Conservation (phyloP, 2,113 vertebrate genomes). For the Chiloscyllium plagiosum region DNA sequence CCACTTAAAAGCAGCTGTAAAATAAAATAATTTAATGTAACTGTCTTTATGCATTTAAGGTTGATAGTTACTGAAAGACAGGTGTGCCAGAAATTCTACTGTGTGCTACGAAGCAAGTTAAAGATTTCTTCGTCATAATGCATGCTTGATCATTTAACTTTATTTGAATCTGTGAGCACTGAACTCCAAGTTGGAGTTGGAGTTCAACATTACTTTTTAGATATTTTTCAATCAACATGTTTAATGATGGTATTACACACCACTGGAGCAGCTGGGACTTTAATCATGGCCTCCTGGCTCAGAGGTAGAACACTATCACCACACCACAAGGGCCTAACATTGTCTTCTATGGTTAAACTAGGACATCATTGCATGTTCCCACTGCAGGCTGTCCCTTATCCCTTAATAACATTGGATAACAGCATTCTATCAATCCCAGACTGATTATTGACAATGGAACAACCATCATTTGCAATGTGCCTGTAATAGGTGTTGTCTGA, state of each 20-base stretch:
- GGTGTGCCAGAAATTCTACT: background rate
- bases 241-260: too few species aligned
- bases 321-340: too few species aligned
- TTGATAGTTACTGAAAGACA: background rate
- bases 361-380: too few species aligned
- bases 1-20: background rate
- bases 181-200: background rate
- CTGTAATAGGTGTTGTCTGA: background rate
- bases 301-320: too few species aligned
- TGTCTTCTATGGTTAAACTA: too few species aligned
- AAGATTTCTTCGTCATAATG: background rate
- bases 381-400: background rate
- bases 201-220: too few species aligned
- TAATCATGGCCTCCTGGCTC: too few species aligned
- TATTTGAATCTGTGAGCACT: background rate
- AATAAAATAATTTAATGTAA: background rate
- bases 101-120: background rate
- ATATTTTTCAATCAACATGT: too few species aligned
- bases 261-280: too few species aligned
- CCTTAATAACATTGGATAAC: background rate
- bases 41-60: slow-evolving; percentile 12
- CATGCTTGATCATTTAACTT: background rate
- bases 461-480: background rate
- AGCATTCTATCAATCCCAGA: background rate
- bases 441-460: background rate